These are phyloP conservation scores for Melikaiella ostensackeni DNA, from an alignment of 2,888 invertebrate genomes.

Conservation along the genomic window DNA sequence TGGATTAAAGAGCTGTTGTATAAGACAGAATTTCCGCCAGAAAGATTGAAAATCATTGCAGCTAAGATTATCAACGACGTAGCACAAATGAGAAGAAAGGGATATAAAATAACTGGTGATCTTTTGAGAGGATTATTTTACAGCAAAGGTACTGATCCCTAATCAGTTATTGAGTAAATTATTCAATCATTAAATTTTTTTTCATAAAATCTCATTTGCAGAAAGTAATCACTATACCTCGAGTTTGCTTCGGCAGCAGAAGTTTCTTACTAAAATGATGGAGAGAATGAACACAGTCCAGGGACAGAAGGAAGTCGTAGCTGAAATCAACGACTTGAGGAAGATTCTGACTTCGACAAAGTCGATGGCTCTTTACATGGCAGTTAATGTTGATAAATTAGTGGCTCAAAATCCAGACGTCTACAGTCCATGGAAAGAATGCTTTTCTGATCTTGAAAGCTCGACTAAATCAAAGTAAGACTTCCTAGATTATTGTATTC, in stretches of 20 bases:
- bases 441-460: slow-evolving; percentile 68
- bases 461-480: slow-evolving; percentile 70
- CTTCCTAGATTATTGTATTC: slow-evolving; percentile 32
- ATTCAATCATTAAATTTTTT: not conserved
- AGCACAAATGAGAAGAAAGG: slow-evolving; percentile 85
- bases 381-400: slow-evolving; percentile 84
- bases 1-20: slow-evolving; percentile 89
- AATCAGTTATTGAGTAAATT: slow-evolving; percentile 22
- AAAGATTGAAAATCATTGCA: slow-evolving; percentile 87
- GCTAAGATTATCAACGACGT: slow-evolving; percentile 90
- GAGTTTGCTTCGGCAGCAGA: slow-evolving; percentile 87
- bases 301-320: slow-evolving; percentile 77
- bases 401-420: slow-evolving; percentile 76
- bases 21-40: slow-evolving; percentile 84
- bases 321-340: slow-evolving; percentile 80
- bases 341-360: slow-evolving; percentile 80
- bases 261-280: slow-evolving; percentile 84
- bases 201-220: slow-evolving; percentile 58
- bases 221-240: slow-evolving; percentile 86
- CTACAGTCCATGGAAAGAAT: slow-evolving; percentile 79
- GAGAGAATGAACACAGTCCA: slow-evolving; percentile 79
- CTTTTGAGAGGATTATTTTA: slow-evolving; percentile 82
- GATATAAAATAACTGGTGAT: slow-evolving; percentile 83
- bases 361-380: slow-evolving; percentile 85
- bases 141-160: slow-evolving; percentile 77